A percentile compares a stretch with the other conserved stretches of the same genome.
Conservation (phyloP, 64 coral and sea anemone genomes). For the Dendronephthya gigantea region DNA sequence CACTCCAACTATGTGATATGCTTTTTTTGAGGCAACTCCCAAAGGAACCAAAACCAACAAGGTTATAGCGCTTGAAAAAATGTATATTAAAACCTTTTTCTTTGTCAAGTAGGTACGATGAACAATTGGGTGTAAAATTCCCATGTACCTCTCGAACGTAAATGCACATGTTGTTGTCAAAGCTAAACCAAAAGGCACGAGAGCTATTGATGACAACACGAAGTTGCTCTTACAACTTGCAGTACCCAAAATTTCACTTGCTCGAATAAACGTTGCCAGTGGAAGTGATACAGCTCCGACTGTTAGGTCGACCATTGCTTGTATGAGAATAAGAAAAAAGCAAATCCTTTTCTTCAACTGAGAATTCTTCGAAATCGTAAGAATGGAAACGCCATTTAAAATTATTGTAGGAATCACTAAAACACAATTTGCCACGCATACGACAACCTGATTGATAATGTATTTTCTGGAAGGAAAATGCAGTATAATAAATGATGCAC, state of each 20-base stretch:
- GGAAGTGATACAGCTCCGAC: background rate
- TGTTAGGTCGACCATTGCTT: background rate
- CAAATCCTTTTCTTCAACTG: background rate
- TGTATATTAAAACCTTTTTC: background rate
- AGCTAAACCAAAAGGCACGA: background rate
- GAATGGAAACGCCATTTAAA: background rate
- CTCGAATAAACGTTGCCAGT: background rate
- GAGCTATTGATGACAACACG: background rate
- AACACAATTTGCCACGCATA: too few species aligned
- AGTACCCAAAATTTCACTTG: background rate
- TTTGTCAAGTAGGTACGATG: background rate
- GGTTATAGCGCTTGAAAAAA: background rate
- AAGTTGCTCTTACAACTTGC: background rate
- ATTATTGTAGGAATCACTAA: background rate
- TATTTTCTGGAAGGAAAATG: too few species aligned
- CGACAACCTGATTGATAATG: too few species aligned
- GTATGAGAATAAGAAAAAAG: background rate
- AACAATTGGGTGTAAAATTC: background rate
- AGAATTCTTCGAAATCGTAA: background rate
- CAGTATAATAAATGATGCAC: too few species aligned
- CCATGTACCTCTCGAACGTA: background rate
- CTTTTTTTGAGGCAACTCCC: background rate
- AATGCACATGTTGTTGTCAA: background rate
- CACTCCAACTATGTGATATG: background rate
- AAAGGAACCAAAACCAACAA: background rate